Percentiles rank a stretch among this genome's conserved stretches.
phyloP scores from a whole-genome alignment of 2,113 vertebrate species.

The Ptyas mucosa region DNA sequence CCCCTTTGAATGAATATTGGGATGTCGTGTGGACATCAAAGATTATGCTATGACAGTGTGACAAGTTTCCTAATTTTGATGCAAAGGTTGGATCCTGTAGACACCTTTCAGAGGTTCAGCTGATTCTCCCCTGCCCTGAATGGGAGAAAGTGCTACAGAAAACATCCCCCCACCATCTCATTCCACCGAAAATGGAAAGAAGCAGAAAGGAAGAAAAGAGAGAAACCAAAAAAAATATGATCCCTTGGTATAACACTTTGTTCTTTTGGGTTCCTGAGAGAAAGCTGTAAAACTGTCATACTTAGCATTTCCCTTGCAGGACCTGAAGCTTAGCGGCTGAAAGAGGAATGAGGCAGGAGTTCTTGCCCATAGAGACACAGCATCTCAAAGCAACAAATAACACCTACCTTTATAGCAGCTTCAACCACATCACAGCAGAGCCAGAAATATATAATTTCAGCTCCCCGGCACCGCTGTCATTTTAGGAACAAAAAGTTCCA shows the following conservation, averaged over 20 bases:
- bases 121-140: neutral
- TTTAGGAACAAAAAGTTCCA: neutral
- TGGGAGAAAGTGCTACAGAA: neutral
- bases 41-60: neutral
- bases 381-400: neutral
- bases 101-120: neutral
- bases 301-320: neutral
- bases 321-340: neutral
- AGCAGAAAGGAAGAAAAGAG: neutral
- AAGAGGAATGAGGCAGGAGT: neutral
- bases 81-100: neutral
- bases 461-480: neutral
- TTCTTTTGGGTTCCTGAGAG: neutral
- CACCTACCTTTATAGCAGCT: neutral
- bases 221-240: neutral
- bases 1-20: neutral
- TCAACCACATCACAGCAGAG: neutral
- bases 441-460: neutral
- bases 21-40: neutral
- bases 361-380: neutral
- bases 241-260: neutral
- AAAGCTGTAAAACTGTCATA: neutral
- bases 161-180: neutral
- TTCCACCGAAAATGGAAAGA: neutral
- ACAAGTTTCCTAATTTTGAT: neutral